phyloP scores from a whole-genome alignment of 2,888 invertebrate species.

The Lepidochitona cinerea region DNA sequence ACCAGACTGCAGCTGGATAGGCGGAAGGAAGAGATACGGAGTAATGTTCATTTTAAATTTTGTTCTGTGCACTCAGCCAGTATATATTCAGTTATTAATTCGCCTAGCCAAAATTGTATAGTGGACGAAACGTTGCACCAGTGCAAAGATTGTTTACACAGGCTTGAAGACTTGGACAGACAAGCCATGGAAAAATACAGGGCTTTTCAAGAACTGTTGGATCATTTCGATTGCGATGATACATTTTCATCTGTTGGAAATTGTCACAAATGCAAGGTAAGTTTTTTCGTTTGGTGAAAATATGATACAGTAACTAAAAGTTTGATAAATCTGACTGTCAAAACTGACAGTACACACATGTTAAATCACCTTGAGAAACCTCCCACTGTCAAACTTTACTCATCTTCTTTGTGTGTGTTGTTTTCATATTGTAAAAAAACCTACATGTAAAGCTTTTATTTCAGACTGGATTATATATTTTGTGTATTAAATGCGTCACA shows the following conservation, averaged over 20 bases:
- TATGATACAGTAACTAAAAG: too few relatives aligned
- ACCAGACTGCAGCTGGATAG: not conserved
- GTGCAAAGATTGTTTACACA: not conserved
- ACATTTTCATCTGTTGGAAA: not conserved
- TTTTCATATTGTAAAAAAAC: too few relatives aligned
- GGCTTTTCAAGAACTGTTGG: not conserved
- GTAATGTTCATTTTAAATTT: not conserved
- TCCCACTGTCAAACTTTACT: too few relatives aligned
- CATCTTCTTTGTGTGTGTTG: too few relatives aligned
- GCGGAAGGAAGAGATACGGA: not conserved
- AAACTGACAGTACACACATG: too few relatives aligned
- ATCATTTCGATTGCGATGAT: not conserved
- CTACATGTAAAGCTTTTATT: too few relatives aligned
- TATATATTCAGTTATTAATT: not conserved
- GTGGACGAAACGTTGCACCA: not conserved
- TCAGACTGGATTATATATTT: too few relatives aligned
- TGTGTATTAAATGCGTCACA: too few relatives aligned
- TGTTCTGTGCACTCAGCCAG: not conserved
- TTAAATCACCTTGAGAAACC: too few relatives aligned
- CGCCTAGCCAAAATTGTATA: not conserved
- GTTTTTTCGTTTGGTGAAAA: too few relatives aligned
- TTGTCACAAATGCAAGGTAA: not conserved
- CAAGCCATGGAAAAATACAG: not conserved
- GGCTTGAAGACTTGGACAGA: not conserved
- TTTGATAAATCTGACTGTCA: too few relatives aligned